Base-by-base conservation (phyloP, 2,888 invertebrate genomes). In the Scrobipalpa atriplicella region DNA sequence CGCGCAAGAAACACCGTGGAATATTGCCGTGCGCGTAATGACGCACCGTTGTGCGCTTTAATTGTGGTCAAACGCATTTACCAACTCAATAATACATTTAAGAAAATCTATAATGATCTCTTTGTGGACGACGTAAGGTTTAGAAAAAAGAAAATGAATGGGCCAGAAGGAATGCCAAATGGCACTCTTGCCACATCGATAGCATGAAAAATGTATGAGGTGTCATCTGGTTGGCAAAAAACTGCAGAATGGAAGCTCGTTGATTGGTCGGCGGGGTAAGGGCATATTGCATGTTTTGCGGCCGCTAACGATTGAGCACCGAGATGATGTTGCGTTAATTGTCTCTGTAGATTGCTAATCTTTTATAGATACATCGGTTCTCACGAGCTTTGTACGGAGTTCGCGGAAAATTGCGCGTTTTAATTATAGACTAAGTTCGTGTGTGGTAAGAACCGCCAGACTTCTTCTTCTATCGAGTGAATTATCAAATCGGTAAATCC, bases 1-100 rank as follows among this genome's bases (percentile, higher is more conserved):
- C 60, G 66, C 72, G 75, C 83, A 90, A 91, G 89, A 92, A 90
- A 78, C 82, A 89, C 82, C 92, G 92, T 91, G 91, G 92, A 92
- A 90, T 92, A 92, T 92, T 90, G 87, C 86, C 90, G 85, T 85
- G 84, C 82, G 82, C 81, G 90, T 92, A 92, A 92, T 92, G 92
- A 91, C 77, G 85, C 83, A 87, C 85, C 86, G 88, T 89, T 86
- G 87, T 88, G 85, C 85, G 86, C 86, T 91, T 91, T 92, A 92
- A 92, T 92, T 92, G 92, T 89, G 81, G 18, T 51, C 63, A 84
- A 84, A 85, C 85, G 80, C 75, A 84, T 77, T 80, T 80, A 84
- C 87, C 78, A 74, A 78, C 73, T 70, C 78, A 79, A n/a, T 18
- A 1, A 5, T 11, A 61, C 41, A 13, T 41, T 11, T 38, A 11